Conservation (phyloP, 2,888 invertebrate genomes). For the Tiliacea citrago region DNA sequence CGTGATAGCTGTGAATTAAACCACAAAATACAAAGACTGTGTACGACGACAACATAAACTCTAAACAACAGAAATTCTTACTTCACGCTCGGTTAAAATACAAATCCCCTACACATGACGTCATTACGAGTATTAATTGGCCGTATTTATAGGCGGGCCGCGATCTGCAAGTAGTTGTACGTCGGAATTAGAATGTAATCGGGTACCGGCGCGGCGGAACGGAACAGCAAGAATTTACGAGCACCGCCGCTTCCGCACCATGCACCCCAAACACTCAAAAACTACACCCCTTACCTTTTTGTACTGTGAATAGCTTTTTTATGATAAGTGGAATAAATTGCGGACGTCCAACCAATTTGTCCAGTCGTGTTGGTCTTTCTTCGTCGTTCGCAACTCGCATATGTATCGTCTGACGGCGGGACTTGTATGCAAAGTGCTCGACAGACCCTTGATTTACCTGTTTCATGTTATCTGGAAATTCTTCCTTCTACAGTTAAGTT, state of each 20-base stretch:
- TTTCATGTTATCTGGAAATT: slow-evolving; percentile 40
- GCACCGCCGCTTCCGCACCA: slow-evolving; percentile 72
- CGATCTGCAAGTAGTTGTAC: slow-evolving; percentile 59
- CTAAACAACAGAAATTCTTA: background rate
- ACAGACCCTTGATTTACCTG: slow-evolving; percentile 36
- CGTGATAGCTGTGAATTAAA: background rate
- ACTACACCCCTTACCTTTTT: slow-evolving; percentile 71
- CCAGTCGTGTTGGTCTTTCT: slow-evolving; percentile 57
- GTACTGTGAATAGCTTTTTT: slow-evolving; percentile 69
- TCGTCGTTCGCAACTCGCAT: slow-evolving; percentile 45
- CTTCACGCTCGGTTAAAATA: slow-evolving; percentile 9
- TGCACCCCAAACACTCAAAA: slow-evolving; percentile 76
- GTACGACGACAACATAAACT: background rate
- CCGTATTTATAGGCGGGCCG: slow-evolving; percentile 68
- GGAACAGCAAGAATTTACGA: slow-evolving; percentile 76
- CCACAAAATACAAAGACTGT: background rate
- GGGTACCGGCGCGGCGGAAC: slow-evolving; percentile 70
- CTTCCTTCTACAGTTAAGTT: slow-evolving; percentile 37
- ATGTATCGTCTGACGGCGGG: slow-evolving; percentile 38
- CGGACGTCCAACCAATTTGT: slow-evolving; percentile 63
- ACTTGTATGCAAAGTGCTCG: slow-evolving; percentile 50
- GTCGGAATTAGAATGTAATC: slow-evolving; percentile 76
- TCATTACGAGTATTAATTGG: slow-evolving; percentile 70
- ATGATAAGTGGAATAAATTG: slow-evolving; percentile 69
- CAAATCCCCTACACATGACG: slow-evolving; percentile 34